Percentiles rank a stretch among this genome's conserved stretches.
Conservation (phyloP, 1,140 invertebrate species). For the Brachystomella parvula region DNA sequence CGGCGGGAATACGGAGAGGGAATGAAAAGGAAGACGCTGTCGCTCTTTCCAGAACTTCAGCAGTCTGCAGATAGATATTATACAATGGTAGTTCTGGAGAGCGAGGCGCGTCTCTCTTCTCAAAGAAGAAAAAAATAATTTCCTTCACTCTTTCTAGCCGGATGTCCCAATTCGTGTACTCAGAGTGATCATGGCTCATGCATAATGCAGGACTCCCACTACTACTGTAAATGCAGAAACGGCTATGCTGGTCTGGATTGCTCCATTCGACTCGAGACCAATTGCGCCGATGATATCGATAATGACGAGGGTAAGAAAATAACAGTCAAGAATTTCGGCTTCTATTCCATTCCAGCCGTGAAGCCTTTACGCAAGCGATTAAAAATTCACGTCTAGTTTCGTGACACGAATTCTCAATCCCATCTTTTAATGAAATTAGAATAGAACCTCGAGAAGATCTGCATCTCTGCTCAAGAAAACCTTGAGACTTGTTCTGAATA, state of each 20-base stretch:
- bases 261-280: slow-evolving; percentile 80
- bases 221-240: slow-evolving; percentile 79
- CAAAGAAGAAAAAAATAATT: slow-evolving; percentile 27
- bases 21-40: neutral
- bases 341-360: too few relatives aligned
- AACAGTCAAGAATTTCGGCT: too few relatives aligned
- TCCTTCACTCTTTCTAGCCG: slow-evolving; percentile 56
- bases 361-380: too few relatives aligned
- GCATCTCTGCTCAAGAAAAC: too few relatives aligned
- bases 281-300: slow-evolving; percentile 87
- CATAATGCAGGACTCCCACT: slow-evolving; percentile 70
- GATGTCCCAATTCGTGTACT: slow-evolving; percentile 87
- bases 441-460: too few relatives aligned
- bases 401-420: too few relatives aligned
- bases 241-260: slow-evolving; percentile 89
- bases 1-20: neutral
- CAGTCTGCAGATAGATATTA: too few relatives aligned
- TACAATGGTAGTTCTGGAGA: neutral
- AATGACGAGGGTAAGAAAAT: slow-evolving; percentile 93
- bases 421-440: too few relatives aligned
- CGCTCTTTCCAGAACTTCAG: neutral
- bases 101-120: neutral
- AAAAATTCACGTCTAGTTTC: too few relatives aligned
- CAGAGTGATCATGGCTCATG: slow-evolving; percentile 70
- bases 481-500: too few relatives aligned